A percentile compares a stretch with the other conserved stretches of the same genome.
phyloP scores from a whole-genome alignment of 2,888 invertebrate genomes.

The Cactoblastis cactorum region DNA sequence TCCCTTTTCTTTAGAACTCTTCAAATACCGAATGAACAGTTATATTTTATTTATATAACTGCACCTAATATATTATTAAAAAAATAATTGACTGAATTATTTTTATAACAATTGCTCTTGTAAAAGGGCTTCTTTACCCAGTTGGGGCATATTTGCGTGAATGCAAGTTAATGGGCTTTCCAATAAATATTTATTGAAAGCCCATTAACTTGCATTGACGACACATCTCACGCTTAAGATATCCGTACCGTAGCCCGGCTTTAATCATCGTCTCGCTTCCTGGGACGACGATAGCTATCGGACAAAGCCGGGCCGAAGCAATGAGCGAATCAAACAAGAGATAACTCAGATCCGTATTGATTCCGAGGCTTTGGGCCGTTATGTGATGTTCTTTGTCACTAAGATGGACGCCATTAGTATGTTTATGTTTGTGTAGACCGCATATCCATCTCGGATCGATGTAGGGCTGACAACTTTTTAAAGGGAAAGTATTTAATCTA shows the following conservation, averaged over 20 bases:
- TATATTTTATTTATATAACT: too few species aligned
- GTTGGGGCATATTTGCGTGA: too few species aligned
- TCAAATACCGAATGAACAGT: too few species aligned
- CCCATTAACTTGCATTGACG: background rate
- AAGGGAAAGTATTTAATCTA: too few species aligned
- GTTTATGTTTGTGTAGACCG: slow-evolving; percentile 58
- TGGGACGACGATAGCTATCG: slow-evolving; percentile 26
- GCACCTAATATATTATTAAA: too few species aligned
- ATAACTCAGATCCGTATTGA: slow-evolving; percentile 39
- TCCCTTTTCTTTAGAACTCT: too few species aligned
- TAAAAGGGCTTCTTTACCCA: too few species aligned
- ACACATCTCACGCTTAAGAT: slow-evolving; percentile 22
- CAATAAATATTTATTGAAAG: background rate
- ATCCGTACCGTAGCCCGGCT: slow-evolving; percentile 31
- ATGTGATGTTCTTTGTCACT: slow-evolving; percentile 62
- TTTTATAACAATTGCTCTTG: too few species aligned
- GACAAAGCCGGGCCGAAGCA: slow-evolving; percentile 28
- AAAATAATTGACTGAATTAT: too few species aligned
- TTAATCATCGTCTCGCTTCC: slow-evolving; percentile 24
- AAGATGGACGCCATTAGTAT: slow-evolving; percentile 54
- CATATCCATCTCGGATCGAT: slow-evolving; percentile 52
- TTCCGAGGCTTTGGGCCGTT: slow-evolving; percentile 43
- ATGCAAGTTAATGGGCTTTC: background rate
- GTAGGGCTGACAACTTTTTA: too few species aligned
- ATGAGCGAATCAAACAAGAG: slow-evolving; percentile 30